These are phyloP conservation scores for Enteromius trimaculatus DNA, from an alignment of 2,797 vertebrate species.

Conservation along the genomic window DNA sequence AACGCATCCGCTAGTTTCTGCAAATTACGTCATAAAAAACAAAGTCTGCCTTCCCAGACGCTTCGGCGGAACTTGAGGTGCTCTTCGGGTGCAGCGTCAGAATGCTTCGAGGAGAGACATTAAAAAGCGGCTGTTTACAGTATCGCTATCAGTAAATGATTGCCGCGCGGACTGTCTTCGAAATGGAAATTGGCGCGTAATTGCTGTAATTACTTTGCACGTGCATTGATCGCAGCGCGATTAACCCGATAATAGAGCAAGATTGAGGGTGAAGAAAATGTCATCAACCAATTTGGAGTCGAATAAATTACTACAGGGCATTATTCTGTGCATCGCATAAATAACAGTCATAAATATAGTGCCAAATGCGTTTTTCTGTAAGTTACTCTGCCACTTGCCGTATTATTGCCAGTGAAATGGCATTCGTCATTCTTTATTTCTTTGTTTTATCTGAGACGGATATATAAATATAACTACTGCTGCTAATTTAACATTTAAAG, in stretches of 20 bases:
- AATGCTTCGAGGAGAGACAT: constrained; percentile 9
- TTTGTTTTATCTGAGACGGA: background rate
- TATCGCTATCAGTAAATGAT: constrained; percentile 25
- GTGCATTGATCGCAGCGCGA: constrained; percentile 25
- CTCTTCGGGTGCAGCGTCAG: constrained; percentile 15
- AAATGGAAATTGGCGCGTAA: constrained; percentile 41
- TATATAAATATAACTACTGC: background rate
- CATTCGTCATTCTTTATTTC: background rate
- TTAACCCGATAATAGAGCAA: constrained; percentile 32
- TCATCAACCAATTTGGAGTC: constrained; percentile 26
- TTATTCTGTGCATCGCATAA: background rate
- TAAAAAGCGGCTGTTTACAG: constrained; percentile 12
- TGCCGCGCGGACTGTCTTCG: constrained; percentile 5
- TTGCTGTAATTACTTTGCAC: constrained; percentile 35
- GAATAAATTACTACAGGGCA: background rate
- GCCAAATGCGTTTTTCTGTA: background rate
- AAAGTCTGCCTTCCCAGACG: constrained; percentile 29
- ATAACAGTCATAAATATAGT: background rate
- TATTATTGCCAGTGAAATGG: background rate
- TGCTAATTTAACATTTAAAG: constrained; percentile 3
- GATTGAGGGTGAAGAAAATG: constrained; percentile 20
- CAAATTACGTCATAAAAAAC: constrained; percentile 53
- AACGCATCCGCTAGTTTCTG: constrained; percentile 60
- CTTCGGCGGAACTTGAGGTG: constrained; percentile 23
- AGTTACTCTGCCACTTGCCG: background rate